Base-by-base conservation (phyloP, 2,113 vertebrate genomes). In the Redunca redunca region DNA sequence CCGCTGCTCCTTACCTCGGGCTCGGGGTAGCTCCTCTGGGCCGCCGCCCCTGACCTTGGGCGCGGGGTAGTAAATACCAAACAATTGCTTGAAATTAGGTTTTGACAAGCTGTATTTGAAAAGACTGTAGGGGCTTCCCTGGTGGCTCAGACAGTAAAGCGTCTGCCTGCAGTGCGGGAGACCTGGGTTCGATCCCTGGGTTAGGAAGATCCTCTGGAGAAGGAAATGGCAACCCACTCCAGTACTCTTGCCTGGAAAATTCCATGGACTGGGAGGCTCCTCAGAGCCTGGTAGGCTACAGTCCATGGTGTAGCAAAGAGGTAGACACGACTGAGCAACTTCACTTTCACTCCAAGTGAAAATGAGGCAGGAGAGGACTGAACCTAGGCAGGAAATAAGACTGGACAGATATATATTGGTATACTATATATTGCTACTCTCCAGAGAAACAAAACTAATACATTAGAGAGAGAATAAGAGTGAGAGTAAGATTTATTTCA, bases 41-140 rank as follows among this genome's bases (percentile, higher is more conserved):
- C 60, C 14, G 1, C 60, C 1, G 0, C 28, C 60, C 28, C 60
- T 62, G 28, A 62, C 28, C 28, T 62, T 1, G 0, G 60, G 60
- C 1, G 0, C 28, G 33, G 60, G 28, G 60, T 62, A 62, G 33
- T 86, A 58, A 86, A 86, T 85, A 86, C 16, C 74, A 50, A 74
- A 93, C 91, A 84, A 15, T 19, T 85, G 50, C 52, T 84, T 92
- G 60, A 84, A 7, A 83, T 92, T 92, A 83, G 28, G 36, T 84
- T 92, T 85, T 74, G 21, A 84, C 62, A 85, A 74, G 53, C 40
- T 58, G 6, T 58, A 36, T 93, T 77, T 86, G 53, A 93, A 93
- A 86, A 36, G 82, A 50, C 82, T 58, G 40, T 85, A 36, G 40
- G 64, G 40, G 40, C 40, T 40, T 40, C 40, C 40, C 40, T 40